Evolutionary conservation across 2,113 vertebrate genomes (phyloP).

Genomic region (Bubo bubo): DNA sequence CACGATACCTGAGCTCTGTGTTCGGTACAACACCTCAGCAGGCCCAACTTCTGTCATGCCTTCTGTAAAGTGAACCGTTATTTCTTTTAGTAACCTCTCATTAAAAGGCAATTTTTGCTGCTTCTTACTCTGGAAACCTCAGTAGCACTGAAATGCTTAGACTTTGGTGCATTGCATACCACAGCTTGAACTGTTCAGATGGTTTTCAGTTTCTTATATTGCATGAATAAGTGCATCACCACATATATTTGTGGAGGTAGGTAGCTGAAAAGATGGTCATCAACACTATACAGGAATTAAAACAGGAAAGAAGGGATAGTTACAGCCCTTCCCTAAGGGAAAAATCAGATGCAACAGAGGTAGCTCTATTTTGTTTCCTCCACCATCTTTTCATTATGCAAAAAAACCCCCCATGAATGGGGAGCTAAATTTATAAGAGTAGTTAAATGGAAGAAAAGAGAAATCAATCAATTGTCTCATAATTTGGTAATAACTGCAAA

Average conservation of each 20-base stretch:
- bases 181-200: neutral
- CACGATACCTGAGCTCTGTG: neutral
- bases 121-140: neutral
- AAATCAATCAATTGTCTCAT: neutral
- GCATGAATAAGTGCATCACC: neutral
- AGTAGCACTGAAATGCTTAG: neutral
- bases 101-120: neutral
- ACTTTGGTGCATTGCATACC: neutral
- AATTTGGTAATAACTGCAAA: neutral
- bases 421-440: neutral
- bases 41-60: neutral
- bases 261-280: neutral
- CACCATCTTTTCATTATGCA: neutral
- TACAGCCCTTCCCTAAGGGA: neutral
- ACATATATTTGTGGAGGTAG: neutral
- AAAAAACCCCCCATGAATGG: neutral
- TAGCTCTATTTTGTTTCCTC: neutral
- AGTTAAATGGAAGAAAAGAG: neutral
- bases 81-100: neutral
- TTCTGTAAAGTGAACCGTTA: constrained; percentile 12
- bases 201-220: neutral
- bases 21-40: neutral
- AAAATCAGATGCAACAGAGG: neutral
- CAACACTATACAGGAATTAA: neutral
- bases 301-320: neutral